Percentiles rank a stretch among this genome's conserved stretches.
These are phyloP conservation scores for Lasioglossum lativentre DNA, from an alignment of 2,888 invertebrate genomes.

Conservation along the genomic window DNA sequence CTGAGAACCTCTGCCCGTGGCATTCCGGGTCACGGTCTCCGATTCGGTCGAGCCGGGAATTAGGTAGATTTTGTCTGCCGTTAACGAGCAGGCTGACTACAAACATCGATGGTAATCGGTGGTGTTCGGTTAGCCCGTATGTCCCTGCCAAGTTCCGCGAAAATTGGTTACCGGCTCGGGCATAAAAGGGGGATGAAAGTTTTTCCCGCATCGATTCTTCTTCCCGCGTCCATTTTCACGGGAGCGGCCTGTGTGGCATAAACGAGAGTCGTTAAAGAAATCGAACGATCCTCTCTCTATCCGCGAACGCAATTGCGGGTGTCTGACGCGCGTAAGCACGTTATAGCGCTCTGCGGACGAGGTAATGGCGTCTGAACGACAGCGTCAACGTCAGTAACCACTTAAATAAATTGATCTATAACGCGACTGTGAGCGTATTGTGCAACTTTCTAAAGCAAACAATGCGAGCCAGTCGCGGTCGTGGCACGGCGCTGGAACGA, in stretches of 20 bases:
- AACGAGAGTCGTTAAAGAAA: neutral
- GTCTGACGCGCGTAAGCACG: slow-evolving; percentile 1
- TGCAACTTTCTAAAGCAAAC: slow-evolving; percentile 42
- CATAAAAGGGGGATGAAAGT: neutral
- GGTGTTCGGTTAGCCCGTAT: neutral
- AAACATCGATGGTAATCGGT: neutral
- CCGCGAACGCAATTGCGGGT: slow-evolving; percentile 7
- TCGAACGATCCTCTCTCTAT: slow-evolving; percentile 4
- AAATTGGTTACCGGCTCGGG: neutral
- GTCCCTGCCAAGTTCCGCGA: neutral
- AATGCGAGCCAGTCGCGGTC: slow-evolving; percentile 4
- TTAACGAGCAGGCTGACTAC: neutral
- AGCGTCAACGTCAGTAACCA: slow-evolving; percentile 68
- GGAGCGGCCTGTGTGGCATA: neutral
- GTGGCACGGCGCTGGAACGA: neutral
- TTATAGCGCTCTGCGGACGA: slow-evolving; percentile 60
- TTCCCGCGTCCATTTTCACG: neutral
- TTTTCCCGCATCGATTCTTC: neutral
- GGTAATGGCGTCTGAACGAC: slow-evolving; percentile 72
- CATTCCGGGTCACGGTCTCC: slow-evolving; percentile 11
- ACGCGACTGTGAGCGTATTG: slow-evolving; percentile 62
- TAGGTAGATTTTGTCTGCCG: neutral
- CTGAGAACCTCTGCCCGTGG: neutral
- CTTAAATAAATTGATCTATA: slow-evolving; percentile 77
- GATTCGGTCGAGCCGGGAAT: neutral